Evolutionary conservation across 2,888 invertebrate genomes (phyloP).

Genomic region (Athalia circularis): DNA sequence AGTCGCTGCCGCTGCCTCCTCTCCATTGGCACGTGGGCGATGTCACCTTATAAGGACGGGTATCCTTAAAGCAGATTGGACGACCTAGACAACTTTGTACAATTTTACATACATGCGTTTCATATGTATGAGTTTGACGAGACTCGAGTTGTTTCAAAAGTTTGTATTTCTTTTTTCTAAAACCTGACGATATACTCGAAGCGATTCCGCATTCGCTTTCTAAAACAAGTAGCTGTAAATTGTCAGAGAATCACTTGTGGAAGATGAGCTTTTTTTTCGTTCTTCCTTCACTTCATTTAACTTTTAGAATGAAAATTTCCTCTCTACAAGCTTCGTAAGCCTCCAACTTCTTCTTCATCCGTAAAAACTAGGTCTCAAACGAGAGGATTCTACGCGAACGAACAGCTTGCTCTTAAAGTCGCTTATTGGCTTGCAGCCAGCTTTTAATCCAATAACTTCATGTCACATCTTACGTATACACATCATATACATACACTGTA

Average conservation of each 20-base stretch:
- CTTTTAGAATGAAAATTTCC: neutral
- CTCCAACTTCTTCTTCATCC: constrained; percentile 24
- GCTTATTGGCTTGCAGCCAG: constrained; percentile 41
- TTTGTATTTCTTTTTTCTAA: too few species aligned
- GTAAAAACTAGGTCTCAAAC: constrained; percentile 41
- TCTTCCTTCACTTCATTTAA: neutral
- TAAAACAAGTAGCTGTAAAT: neutral
- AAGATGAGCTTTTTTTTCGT: too few species aligned
- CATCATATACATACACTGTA: neutral
- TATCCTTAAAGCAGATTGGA: constrained; percentile 29
- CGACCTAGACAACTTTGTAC: constrained; percentile 43
- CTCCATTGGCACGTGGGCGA: constrained; percentile 62
- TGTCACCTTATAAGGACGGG: constrained; percentile 64
- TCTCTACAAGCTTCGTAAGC: neutral
- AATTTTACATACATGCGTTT: constrained; percentile 1
- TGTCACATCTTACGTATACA: constrained; percentile 34
- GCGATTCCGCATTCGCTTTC: neutral
- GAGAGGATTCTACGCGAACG: constrained; percentile 24
- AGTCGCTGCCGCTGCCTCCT: constrained; percentile 37
- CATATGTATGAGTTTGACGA: neutral
- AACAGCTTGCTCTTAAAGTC: constrained; percentile 40
- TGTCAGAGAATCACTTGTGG: neutral
- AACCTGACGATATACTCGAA: too few species aligned
- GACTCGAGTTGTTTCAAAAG: neutral
- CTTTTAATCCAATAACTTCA: constrained; percentile 44